These are phyloP conservation scores for Cebidichthys violaceus DNA, from an alignment of 2,113 vertebrate genomes.

Conservation along the genomic window DNA sequence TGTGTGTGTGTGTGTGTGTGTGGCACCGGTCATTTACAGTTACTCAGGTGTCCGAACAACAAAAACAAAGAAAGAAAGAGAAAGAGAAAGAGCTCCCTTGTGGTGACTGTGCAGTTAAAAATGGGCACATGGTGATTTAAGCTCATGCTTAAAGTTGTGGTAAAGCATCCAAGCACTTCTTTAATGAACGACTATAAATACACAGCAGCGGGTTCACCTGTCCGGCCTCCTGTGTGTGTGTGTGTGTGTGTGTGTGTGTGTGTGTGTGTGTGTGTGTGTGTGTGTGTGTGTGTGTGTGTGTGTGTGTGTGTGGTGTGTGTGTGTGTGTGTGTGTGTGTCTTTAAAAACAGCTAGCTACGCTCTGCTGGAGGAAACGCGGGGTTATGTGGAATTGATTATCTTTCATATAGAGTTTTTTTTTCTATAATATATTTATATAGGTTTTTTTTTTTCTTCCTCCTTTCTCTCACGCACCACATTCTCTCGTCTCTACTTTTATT, in stretches of 20 bases:
- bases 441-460: conserved; percentile 84
- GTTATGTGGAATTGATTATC: conserved; percentile 98
- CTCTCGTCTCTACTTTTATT: conserved; percentile 93
- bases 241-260: conserved; percentile 85
- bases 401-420: conserved; percentile 81
- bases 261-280: conserved; percentile 92
- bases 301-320: conserved; percentile 79
- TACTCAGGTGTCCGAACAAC: conserved; percentile 53
- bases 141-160: conserved; percentile 99
- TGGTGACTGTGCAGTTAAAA: conserved; percentile 76
- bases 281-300: conserved; percentile 90
- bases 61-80: too few relatives aligned
- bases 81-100: conserved; percentile 49
- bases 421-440: conserved; percentile 89
- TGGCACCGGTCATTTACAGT: conserved; percentile 61
- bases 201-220: conserved; percentile 96
- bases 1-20: conserved; percentile 60
- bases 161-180: conserved; percentile 99
- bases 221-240: conserved; percentile 92
- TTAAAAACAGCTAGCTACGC: conserved; percentile 81
- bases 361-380: conserved; percentile 91
- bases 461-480: conserved; percentile 82
- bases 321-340: conserved; percentile 86
- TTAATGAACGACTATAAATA: conserved; percentile 99
- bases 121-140: conserved; percentile 88